These are phyloP conservation scores for Mystacides longicornis DNA, from an alignment of 2,888 invertebrate genomes.

Conservation along the genomic window DNA sequence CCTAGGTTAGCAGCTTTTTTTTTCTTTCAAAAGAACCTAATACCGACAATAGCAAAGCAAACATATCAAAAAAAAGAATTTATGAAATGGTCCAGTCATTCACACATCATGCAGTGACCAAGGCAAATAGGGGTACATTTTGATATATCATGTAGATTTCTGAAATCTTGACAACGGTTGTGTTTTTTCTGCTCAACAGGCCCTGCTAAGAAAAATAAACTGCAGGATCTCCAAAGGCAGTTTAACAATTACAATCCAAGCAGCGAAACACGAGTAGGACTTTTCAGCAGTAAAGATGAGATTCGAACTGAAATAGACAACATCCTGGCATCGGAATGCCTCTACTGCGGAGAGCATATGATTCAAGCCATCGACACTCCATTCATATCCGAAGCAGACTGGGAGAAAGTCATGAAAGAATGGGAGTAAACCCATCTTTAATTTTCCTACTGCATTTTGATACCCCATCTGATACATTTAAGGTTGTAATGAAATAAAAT, in stretches of 20 bases:
- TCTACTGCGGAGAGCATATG: constrained; percentile 89
- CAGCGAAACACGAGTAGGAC: constrained; percentile 37
- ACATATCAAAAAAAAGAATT: too few species aligned
- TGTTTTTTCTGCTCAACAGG: too few species aligned
- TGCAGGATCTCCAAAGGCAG: constrained; percentile 58
- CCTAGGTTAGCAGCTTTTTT: too few species aligned
- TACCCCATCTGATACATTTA: too few species aligned
- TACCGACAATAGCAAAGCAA: too few species aligned
- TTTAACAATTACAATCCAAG: constrained; percentile 33
- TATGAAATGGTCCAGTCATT: too few species aligned
- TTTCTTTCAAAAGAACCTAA: too few species aligned
- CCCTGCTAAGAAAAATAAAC: constrained; percentile 51
- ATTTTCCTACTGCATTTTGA: too few species aligned
- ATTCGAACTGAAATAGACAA: constrained; percentile 80
- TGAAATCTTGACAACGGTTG: neutral
- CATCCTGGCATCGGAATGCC: constrained; percentile 83
- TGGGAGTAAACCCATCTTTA: constrained; percentile 80
- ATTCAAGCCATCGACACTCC: constrained; percentile 85
- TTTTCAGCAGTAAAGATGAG: constrained; percentile 50
- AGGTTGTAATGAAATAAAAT: too few species aligned
- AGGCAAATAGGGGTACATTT: neutral
- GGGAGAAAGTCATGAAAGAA: constrained; percentile 74
- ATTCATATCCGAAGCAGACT: constrained; percentile 76
- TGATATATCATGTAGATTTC: neutral
- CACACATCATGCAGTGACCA: too few species aligned